These are phyloP conservation scores for Parazoanthus atlanticus DNA, from an alignment of 92 coral and sea anemone genomes.

Conservation along the genomic window DNA sequence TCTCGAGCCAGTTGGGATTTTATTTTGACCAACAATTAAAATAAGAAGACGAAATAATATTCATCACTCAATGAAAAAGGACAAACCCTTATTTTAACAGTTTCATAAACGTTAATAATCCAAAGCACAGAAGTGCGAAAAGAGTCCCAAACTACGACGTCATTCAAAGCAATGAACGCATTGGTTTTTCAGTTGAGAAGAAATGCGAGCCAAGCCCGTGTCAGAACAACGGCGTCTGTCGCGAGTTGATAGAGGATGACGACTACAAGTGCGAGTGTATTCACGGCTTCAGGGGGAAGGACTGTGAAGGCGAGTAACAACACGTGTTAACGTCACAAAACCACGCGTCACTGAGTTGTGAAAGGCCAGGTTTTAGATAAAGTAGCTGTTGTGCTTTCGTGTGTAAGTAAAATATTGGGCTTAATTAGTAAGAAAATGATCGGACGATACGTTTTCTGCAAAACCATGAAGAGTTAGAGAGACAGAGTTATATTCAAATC, in stretches of 20 bases:
- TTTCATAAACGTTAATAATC: too few species aligned
- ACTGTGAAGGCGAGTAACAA: conserved; percentile 73
- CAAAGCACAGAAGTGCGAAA: background rate
- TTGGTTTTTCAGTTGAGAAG: conserved; percentile 76
- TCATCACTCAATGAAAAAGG: too few species aligned
- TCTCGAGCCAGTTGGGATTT: too few species aligned
- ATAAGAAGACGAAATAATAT: too few species aligned
- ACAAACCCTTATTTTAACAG: too few species aligned
- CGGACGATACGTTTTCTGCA: background rate
- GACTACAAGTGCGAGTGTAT: conserved; percentile 91
- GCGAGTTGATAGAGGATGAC: conserved; percentile 71
- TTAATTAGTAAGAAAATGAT: too few species aligned
- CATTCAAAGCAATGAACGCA: background rate
- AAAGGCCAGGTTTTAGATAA: background rate
- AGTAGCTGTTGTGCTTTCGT: background rate
- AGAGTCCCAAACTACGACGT: background rate
- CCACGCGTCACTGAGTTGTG: background rate
- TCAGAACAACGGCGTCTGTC: conserved; percentile 88
- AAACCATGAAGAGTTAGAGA: background rate
- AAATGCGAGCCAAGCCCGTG: conserved; percentile 97
- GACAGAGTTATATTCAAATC: too few species aligned
- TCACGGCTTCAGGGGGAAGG: conserved; percentile 83
- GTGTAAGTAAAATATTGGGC: background rate
- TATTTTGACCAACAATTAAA: too few species aligned
- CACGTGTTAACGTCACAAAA: background rate